Conservation (phyloP, 1,140 invertebrate genomes). For the honey bee (Apis mellifera) region DNA sequence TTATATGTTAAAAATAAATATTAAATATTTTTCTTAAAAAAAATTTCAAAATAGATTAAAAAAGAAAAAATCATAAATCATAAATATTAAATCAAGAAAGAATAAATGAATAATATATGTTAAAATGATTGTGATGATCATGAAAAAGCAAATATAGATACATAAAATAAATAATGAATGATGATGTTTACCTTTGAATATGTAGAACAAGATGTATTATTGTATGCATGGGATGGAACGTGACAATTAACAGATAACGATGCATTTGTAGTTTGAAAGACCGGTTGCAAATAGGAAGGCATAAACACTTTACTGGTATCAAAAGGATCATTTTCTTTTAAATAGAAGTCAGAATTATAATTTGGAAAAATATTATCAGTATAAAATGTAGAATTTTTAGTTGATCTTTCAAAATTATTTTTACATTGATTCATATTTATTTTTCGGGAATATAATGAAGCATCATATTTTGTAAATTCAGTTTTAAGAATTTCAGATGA, state of each 20-base stretch:
- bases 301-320: constrained; percentile 72
- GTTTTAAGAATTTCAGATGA: constrained; percentile 28
- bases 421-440: background rate
- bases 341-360: constrained; percentile 24
- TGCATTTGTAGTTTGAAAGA: constrained; percentile 59
- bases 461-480: constrained; percentile 24
- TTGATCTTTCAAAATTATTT: background rate
- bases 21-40: background rate
- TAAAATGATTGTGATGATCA: constrained; percentile 15
- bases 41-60: background rate
- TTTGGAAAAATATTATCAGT: constrained; percentile 7
- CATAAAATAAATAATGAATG: constrained; percentile 66
- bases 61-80: background rate
- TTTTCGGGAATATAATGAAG: background rate
- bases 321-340: constrained; percentile 70
- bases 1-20: background rate
- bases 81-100: background rate
- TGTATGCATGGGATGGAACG: constrained; percentile 66
- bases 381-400: constrained; percentile 20
- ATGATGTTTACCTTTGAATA: constrained; percentile 75
- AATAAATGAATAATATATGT: background rate
- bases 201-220: constrained; percentile 70
- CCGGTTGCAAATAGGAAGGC: constrained; percentile 62
- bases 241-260: constrained; percentile 58
- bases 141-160: constrained; percentile 15